Base-by-base conservation (phyloP, 1,140 invertebrate species). In the Zaprionus kolodkinae region DNA sequence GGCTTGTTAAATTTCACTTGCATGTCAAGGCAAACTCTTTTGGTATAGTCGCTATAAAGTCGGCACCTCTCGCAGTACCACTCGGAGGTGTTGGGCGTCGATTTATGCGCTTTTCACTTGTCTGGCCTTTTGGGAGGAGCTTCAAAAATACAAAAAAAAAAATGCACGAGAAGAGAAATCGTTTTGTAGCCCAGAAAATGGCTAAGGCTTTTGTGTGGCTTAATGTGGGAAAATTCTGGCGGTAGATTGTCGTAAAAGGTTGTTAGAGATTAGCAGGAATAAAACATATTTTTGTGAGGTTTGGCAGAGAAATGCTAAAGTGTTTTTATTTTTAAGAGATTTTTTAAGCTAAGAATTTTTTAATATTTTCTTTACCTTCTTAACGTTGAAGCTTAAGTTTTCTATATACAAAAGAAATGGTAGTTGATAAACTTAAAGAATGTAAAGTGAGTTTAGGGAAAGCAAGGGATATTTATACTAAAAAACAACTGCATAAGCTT, bases 1-100 rank as follows among this genome's bases (percentile, higher is more conserved):
- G 85, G 81, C 85, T 89, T 81, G 85, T 89, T 89, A 89, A 89
- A 89, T 89, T 89, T 89, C 85, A 89, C 85, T 89, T 87, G 84
- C 79, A 88, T 79, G 84, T 87, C 79, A 79, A 76, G 72, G 55
- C 79, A 87, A 76, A 60, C 48, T 68, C 64, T 56, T 54, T 21
- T 30, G 27, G 33, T 40, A 21, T 21, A 40, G 27, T 45, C 45
- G 30, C 30, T 6, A 7, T 6, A 35, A 1, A 35, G 33, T 30
- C 66, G 67, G 52, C 45, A 15, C 36, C 36, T 56, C 55, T 61
- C 50, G 71, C 60, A 59, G 27, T 30, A 6, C 21, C 21, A 1
- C 21, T 21, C 21, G 52, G 70, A 82, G 82, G 79, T 87, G 79
- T 86, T 86, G 83, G 83, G 83, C 83, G 83, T 86, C 76, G 72